Base-by-base conservation (phyloP, 2,113 vertebrate species). In the Gymnocephalus cernua region DNA sequence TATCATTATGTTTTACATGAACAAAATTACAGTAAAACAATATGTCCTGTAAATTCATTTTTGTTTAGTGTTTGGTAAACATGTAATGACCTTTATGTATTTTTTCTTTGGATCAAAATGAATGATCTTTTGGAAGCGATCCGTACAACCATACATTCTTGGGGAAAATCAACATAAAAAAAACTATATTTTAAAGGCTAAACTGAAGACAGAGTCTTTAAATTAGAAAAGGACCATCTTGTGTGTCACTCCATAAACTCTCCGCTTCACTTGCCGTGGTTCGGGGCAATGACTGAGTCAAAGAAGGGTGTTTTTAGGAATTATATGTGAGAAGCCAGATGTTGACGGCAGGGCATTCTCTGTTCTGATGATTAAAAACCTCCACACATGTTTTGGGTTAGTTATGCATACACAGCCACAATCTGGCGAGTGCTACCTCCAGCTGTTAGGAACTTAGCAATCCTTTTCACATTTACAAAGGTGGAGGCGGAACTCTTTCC, bases 401-500 rank as follows among this genome's bases (percentile, higher is more conserved):
- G 61, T 68, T 73, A 48, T 50, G 71, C 79, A 64, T 13, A 58
- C 62, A 72, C 44, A 58, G 25, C 18, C 50, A 15, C 68, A 63
- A 54, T 77, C 57, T 80, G 66, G 38, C 1, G 2, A 73, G 47
- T 7, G 9, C 65, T 41, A 2, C 27, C 15, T 74, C 73, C 67
- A 77, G 63, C 84, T 83, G 74, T 79, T 61, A 13, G 27, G 38
- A 82, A 48, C 23, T 21, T 8, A 50, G 45, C 51, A 77, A 80
- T 70, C 54, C 32, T 67, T 56, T 74, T 68, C 68, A 58, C 78
- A 70, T 74, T 48, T 78, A 83, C 53, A 66, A 67, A 79, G 71
- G 23, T 35, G 29, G 63, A 63, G 67, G 18, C 1, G 1, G 67
- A 56, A 77, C 54, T 18, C 35, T 74, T 48, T 69, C 58, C 2